A percentile compares a stretch with the other conserved stretches of the same genome.
Conservation (phyloP, 2,888 invertebrate genomes). For the Horisme vitalbata region DNA sequence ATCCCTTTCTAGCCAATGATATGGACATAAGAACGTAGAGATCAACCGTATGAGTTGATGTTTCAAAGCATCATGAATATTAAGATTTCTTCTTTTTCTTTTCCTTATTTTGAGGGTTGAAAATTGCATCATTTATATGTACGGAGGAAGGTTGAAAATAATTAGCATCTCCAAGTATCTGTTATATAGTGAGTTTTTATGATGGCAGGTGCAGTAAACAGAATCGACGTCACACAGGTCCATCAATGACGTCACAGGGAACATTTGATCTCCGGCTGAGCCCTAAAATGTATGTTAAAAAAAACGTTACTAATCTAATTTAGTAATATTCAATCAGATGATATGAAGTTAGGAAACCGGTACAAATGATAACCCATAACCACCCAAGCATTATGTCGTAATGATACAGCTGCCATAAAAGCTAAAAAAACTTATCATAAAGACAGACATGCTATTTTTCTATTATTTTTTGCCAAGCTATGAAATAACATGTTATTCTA, state of each 20-base stretch:
- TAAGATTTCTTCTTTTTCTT: too few relatives aligned
- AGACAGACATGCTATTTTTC: too few relatives aligned
- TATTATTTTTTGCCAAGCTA: neutral
- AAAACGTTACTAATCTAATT: constrained; percentile 27
- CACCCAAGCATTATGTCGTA: too few relatives aligned
- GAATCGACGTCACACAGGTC: constrained; percentile 51
- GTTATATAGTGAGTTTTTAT: constrained; percentile 14
- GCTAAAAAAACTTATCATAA: too few relatives aligned
- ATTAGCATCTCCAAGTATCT: constrained; percentile 9
- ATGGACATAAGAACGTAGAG: too few relatives aligned
- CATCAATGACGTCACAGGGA: constrained; percentile 73
- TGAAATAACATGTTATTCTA: neutral
- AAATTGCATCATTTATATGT: too few relatives aligned
- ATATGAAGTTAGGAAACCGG: neutral
- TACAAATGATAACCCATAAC: neutral
- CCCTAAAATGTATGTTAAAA: constrained; percentile 74
- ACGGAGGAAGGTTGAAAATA: neutral
- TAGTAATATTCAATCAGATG: neutral
- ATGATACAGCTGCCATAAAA: too few relatives aligned
- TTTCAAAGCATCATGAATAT: too few relatives aligned
- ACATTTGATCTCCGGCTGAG: constrained; percentile 68
- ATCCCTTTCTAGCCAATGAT: too few relatives aligned
- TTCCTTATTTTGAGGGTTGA: too few relatives aligned
- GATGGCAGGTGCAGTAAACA: constrained; percentile 41
- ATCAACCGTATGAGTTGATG: too few relatives aligned